Evolutionary conservation across 2,797 vertebrate genomes (phyloP).

Genomic region (Pristis pectinata): DNA sequence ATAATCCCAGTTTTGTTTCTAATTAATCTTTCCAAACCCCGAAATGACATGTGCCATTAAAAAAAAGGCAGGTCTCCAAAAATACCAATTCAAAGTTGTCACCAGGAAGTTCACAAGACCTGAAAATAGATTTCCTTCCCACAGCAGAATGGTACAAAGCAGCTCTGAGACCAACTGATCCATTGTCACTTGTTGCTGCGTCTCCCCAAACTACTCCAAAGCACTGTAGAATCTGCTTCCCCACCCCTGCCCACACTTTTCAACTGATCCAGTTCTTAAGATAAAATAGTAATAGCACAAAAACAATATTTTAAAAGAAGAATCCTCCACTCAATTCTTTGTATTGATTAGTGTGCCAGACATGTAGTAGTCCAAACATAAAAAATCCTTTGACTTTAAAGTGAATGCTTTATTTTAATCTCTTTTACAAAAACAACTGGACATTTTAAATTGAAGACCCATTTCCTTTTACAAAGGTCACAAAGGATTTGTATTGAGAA

Average conservation of each 20-base stretch:
- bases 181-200: background rate
- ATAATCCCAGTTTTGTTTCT: background rate
- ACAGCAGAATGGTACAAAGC: background rate
- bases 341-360: no score
- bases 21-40: background rate
- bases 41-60: background rate
- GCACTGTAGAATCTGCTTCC: background rate
- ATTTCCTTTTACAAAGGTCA: slow-evolving; percentile 6
- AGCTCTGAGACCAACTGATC: background rate
- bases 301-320: no score
- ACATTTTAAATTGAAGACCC: background rate
- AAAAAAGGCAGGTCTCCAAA: background rate
- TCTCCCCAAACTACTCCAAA: background rate
- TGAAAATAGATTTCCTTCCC: background rate
- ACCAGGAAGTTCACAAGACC: background rate
- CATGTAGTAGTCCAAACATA: background rate
- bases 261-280: background rate
- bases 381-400: background rate
- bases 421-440: background rate
- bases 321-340: no score
- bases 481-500: background rate
- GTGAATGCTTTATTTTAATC: background rate
- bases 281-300: no score
- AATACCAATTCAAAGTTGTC: background rate
- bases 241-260: no score